These are phyloP conservation scores for Pollimyrus isidori DNA, from an alignment of 2,113 vertebrate species.

Conservation along the genomic window DNA sequence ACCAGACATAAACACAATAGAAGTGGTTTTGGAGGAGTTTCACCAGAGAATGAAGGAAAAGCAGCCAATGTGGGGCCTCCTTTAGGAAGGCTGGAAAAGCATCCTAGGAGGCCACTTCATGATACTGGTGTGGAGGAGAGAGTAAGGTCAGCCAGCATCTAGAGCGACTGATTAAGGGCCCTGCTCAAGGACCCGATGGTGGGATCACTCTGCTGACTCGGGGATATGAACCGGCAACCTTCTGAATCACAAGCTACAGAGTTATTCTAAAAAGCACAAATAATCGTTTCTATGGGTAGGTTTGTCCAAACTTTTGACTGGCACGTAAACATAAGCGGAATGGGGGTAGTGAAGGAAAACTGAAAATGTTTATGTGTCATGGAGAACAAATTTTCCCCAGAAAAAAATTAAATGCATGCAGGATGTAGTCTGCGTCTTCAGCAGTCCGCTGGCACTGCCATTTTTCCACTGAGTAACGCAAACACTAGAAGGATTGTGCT, in stretches of 20 bases:
- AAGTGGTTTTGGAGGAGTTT: too few relatives aligned
- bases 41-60: neutral
- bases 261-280: neutral
- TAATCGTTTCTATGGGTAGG: neutral
- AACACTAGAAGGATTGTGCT: neutral
- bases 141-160: neutral
- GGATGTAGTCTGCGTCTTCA: neutral
- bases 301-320: neutral
- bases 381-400: neutral
- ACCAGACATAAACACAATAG: neutral
- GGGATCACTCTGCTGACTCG: too few relatives aligned
- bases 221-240: too few relatives aligned
- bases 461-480: neutral
- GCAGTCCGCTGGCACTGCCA: neutral
- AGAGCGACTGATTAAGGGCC: neutral
- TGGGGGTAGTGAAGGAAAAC: neutral
- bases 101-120: too few relatives aligned
- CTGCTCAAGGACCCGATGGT: too few relatives aligned
- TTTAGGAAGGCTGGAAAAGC: too few relatives aligned
- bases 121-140: too few relatives aligned
- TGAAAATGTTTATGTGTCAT: neutral
- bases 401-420: neutral
- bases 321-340: neutral
- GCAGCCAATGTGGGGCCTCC: too few relatives aligned
- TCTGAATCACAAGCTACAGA: too few relatives aligned